Conservation (phyloP, 2,113 vertebrate genomes). For the Eolophus roseicapilla region DNA sequence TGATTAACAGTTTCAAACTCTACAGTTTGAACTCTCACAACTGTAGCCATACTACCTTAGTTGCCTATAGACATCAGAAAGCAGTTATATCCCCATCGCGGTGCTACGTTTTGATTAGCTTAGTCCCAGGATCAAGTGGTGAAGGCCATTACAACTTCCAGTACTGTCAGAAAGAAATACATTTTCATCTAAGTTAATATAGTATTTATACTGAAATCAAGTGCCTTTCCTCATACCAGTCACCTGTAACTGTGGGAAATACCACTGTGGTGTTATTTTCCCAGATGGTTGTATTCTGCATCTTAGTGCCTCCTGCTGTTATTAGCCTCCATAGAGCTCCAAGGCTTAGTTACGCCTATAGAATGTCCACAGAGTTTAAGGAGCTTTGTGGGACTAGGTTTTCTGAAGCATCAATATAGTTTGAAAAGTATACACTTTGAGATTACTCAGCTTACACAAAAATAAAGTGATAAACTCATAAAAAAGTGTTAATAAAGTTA, state of each 20-base stretch:
- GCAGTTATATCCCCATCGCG: neutral
- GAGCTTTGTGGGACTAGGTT: neutral
- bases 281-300: neutral
- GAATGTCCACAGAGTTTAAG: neutral
- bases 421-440: neutral
- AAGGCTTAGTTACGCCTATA: neutral
- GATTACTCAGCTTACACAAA: neutral
- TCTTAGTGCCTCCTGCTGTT: neutral
- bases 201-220: neutral
- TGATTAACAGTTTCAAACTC: neutral
- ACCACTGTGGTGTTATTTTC: neutral
- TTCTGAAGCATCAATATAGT: neutral
- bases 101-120: neutral
- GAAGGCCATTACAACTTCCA: neutral
- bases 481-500: neutral
- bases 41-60: neutral
- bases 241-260: neutral
- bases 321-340: neutral
- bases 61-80: neutral
- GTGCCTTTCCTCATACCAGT: neutral
- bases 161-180: neutral
- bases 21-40: neutral
- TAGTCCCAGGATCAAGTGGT: neutral
- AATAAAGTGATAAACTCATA: neutral
- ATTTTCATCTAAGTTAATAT: neutral